Base-by-base conservation (phyloP, 2,888 invertebrate species). In the Muscina levida region DNA sequence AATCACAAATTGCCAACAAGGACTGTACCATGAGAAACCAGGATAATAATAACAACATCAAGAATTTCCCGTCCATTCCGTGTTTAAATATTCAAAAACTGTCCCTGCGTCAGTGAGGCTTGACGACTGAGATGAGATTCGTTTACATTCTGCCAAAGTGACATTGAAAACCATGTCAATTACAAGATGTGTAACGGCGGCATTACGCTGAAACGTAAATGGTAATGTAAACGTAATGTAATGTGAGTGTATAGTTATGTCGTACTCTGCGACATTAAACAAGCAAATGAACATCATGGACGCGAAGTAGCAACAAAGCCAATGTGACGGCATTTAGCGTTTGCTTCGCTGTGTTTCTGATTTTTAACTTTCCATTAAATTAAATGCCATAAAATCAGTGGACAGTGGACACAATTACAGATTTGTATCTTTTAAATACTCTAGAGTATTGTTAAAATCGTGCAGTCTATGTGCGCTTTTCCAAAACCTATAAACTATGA, bases 331-430 rank as follows among this genome's bases (percentile, higher is more conserved):
- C n/a, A n/a, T n/a, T n/a, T n/a, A n/a, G n/a, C n/a, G n/a, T n/a
- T n/a, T 39, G 59, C 19, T 37, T 37, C 19, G 59, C 39, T 59
- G n/a, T 11, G 37, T 39, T 59, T 39, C n/a, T 59, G 59, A 59
- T 59, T 39, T 59, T 39, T 17, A 59, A 59, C 59, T 59, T 59
- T 59, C 59, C 59, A 59, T 37, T 59, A 59, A 59, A 59, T 59
- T 59, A 59, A 59, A 59, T 39, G 59, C 59, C 59, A 59, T 59
- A 15, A 59, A 59, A 31, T 59, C 37, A n/a, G n/a, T n/a, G n/a
- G n/a, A n/a, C 57, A 57, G 57, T 31, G 57, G 31, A 57, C 57
- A n/a, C n/a, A 57, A 31, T 57, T 57, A 57, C 57, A 57, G 39
- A 37, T 59, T 59, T 59, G 37, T 59, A 26, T 59, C 37, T 59